phyloP scores from a whole-genome alignment of 2,888 invertebrate species.

The Caenorhabditis sp. region DNA sequence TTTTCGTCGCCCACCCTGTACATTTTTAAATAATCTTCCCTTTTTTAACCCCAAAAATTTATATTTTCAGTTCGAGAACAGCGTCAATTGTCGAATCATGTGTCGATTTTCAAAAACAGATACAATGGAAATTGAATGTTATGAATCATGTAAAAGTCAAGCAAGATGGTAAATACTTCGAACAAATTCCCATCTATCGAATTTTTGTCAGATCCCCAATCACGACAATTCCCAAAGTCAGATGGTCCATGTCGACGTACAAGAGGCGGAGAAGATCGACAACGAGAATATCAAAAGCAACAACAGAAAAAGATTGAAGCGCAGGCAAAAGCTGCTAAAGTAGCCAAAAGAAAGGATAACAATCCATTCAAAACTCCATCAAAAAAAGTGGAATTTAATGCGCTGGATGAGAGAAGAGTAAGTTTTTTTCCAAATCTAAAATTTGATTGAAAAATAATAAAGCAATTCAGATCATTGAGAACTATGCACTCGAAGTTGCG shows the following conservation, averaged over 20 bases:
- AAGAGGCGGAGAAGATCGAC: slow-evolving; percentile 24
- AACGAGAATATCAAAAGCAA: slow-evolving; percentile 21
- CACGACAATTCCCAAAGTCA: slow-evolving; percentile 22
- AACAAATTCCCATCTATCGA: no score
- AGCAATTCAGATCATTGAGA: slow-evolving; percentile 59
- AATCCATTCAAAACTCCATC: slow-evolving; percentile 39
- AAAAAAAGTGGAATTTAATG: slow-evolving; percentile 41
- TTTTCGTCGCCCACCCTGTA: no score
- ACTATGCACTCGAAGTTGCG: slow-evolving; percentile 56
- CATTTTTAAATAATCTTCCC: no score
- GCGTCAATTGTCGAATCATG: slow-evolving; percentile 57
- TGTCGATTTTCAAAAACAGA: slow-evolving; percentile 61
- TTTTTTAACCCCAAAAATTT: neutral
- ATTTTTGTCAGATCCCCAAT: no score
- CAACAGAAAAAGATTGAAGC: slow-evolving; percentile 12
- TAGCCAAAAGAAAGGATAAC: neutral
- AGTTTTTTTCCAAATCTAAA: no score
- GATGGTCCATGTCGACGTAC: slow-evolving; percentile 32
- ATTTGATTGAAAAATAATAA: no score
- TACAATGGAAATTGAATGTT: slow-evolving; percentile 58
- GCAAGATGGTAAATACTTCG: slow-evolving; percentile 9
- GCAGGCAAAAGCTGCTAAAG: slow-evolving; percentile 4
- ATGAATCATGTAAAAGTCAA: slow-evolving; percentile 48
- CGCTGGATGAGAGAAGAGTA: slow-evolving; percentile 47
- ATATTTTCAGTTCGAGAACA: slow-evolving; percentile 49